Percentiles rank a stretch among this genome's conserved stretches.
These are phyloP conservation scores for Drosophila obscura DNA, from an alignment of 1,140 invertebrate genomes.

Conservation along the genomic window DNA sequence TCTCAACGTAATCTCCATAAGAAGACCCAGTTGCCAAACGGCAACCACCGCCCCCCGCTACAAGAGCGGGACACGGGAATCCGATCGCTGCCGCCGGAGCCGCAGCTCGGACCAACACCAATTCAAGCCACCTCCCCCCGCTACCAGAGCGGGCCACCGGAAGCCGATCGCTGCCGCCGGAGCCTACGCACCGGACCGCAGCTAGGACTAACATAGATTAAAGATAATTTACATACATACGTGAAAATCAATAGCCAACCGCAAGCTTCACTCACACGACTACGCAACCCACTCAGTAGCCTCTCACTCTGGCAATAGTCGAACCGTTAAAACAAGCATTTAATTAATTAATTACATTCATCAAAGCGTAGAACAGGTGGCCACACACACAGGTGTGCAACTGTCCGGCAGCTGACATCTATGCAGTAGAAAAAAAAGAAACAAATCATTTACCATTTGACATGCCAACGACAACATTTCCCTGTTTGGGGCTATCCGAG, in stretches of 20 bases:
- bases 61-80: too few species aligned
- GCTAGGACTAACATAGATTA: too few species aligned
- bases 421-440: conserved; percentile 21
- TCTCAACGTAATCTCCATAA: too few species aligned
- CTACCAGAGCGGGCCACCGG: too few species aligned
- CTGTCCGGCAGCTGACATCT: conserved; percentile 37
- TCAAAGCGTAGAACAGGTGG: conserved; percentile 48
- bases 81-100: too few species aligned
- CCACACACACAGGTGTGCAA: neutral
- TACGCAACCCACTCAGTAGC: neutral
- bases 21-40: too few species aligned
- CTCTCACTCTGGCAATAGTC: neutral
- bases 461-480: conserved; percentile 38
- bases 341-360: conserved; percentile 66
- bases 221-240: conserved; percentile 3
- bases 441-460: conserved; percentile 61
- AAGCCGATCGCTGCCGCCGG: too few species aligned
- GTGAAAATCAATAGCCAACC: conserved; percentile 58
- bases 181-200: too few species aligned
- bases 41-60: too few species aligned
- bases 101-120: too few species aligned
- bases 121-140: too few species aligned
- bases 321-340: conserved; percentile 51
- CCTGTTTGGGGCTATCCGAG: neutral
- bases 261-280: conserved; percentile 3